Base-by-base conservation (phyloP, 2,888 invertebrate genomes). In the Athrips mouffetella region DNA sequence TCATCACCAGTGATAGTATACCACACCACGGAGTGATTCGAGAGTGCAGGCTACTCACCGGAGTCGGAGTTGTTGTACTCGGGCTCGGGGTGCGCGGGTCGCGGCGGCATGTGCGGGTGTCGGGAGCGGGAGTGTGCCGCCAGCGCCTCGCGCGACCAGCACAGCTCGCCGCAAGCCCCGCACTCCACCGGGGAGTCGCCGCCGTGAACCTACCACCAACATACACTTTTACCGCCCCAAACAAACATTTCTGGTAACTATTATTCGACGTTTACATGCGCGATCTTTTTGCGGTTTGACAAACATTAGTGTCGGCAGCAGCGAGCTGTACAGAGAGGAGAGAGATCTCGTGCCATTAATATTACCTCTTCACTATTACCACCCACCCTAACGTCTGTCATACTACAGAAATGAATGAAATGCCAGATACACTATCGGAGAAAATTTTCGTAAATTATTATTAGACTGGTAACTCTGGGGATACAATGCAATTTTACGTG, bases 121-220 rank as follows among this genome's bases (percentile, higher is more conserved):
- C 78, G 69, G 51, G 65, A 54, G 27, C 73, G 68, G 45, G 73
- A 53, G 72, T 89, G 89, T 44, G 76, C 13, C 21, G 75, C 72
- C 39, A 89, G 73, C 59, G 84, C 80, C 60, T 88, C 88, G 44
- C 88, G 83, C 62, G 88, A 89, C 94, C 94, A 95, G 73, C 95
- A 95, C 91, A 95, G 91, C 74, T 95, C 95, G 51, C 93, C 93
- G 69, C 95, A 96, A 54, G 91, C 91, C 31, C 91, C 91, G 70
- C 96, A 96, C 66, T 95, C 95, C 59, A 93, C 91, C 0, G 95
- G 94, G 11, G 94, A 94, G 64, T 95, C 94, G 11, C 93, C 94
- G 10, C 93, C 94, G 76, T 95, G 95, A 27, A 94, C 90, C 80
- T 94, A 78, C 1, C 2, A 35, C 16, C 3, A 2, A 35, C 15